These are phyloP conservation scores for Clarias gariepinus DNA, from an alignment of 2,113 vertebrate genomes.

Conservation along the genomic window DNA sequence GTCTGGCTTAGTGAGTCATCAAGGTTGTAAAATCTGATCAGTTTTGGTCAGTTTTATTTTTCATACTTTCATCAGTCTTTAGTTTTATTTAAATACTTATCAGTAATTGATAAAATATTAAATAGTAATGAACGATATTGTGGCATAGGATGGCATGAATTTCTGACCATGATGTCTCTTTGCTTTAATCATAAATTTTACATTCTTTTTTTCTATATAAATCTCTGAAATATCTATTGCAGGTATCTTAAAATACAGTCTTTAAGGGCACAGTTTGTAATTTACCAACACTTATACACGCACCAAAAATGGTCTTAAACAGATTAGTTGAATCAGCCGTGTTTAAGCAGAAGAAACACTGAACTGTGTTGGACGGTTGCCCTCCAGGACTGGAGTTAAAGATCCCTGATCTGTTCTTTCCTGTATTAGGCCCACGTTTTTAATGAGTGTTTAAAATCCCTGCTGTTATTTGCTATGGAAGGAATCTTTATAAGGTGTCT, in stretches of 20 bases:
- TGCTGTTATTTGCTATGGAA: constrained; percentile 60
- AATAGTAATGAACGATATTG: neutral
- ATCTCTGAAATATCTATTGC: constrained; percentile 8
- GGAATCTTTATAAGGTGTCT: constrained; percentile 64
- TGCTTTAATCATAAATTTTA: constrained; percentile 1
- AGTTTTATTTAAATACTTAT: neutral
- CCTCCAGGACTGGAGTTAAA: no score
- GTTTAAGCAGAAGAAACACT: no score
- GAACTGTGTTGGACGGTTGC: no score
- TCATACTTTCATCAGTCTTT: constrained; percentile 1
- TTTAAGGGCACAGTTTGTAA: no score
- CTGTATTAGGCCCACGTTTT: constrained; percentile 42
- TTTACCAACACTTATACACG: no score
- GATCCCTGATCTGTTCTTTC: no score
- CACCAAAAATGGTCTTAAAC: no score
- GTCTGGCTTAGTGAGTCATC: neutral
- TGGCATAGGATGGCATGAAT: neutral
- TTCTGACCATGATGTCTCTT: neutral
- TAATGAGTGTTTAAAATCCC: constrained; percentile 49
- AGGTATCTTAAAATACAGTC: no score
- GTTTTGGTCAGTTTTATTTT: neutral
- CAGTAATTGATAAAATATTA: no score
- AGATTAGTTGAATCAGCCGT: no score
- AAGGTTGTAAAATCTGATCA: neutral
- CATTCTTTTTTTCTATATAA: neutral